Base-by-base conservation (phyloP, 2,888 invertebrate species). In the Ferdinandea cuprea region DNA sequence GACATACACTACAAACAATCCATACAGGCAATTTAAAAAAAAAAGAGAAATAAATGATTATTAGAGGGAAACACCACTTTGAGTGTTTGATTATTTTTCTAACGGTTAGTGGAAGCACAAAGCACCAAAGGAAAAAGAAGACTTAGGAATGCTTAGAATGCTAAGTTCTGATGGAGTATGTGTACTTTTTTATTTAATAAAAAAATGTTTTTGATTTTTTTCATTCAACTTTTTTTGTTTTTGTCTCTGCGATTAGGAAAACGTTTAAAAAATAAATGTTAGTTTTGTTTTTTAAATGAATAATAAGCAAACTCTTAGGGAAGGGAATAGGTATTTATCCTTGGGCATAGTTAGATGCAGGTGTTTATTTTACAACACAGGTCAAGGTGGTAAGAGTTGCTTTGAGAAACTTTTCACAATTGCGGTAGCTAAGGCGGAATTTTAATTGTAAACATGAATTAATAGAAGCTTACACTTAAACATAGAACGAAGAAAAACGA, bases 11-110 rank as follows among this genome's bases (percentile, higher is more conserved):
- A 63, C 63, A 37, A 68, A 37, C 42, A 52, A 52, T 50, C 69
- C 68, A 46, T 71, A 65, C 52, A 61, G 65, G 52, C 59, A 59
- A 76, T 30, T 76, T 65, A 56, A 17, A 66, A 81, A 81, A 81
- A 81, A 58, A 76, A 81, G 69, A 58, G 50, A 80, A 81, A 81
- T 65, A 76, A 81, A 74, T 65, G 50, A 80, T 68, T 69, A 56
- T 68, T 56, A 46, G 28, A 32, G 68, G 74, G 48, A 71, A 69
- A 66, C 63, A 65, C 32, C 40, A 56, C 68, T 74, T 61, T 68
- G 61, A 28, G 30, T n/a, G n/a, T 81, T 71, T 77, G 76, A 81
- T 81, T 81, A 72, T 81, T 81, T 66, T 61, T 68, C 19, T 61
- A 76, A 66, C 40, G 25, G 37, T 59, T 73, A 54, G 66, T 66